Evolutionary conservation across 2,797 vertebrate genomes (phyloP), one percentile per base, ranked within the genome.

Genomic region (Megalops cyprinoides): DNA sequence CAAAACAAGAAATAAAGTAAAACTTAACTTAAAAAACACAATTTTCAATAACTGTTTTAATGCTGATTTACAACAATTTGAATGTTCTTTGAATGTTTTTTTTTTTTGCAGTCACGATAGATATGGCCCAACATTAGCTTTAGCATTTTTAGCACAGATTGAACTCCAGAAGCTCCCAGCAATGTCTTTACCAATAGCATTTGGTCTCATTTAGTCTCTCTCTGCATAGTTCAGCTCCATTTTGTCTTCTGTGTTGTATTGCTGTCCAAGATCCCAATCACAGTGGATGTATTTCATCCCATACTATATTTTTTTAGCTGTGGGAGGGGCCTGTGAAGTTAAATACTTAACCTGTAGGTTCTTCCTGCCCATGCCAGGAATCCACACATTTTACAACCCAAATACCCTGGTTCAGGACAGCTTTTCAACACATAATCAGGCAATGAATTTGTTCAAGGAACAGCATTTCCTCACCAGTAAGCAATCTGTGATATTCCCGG

Each of bases 201-300:
- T 46, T 44, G 69, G 69, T 48, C 46, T 48, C 67, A 71, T 39
- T 39, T 37, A 44, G 71, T 53, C 48, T 75, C 51, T 75, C 74
- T 75, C 48, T 31, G 25, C n/a, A 74, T 14, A 4, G n/a, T n/a
- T 75, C 4, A 75, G 9, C 25, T n/a, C 1, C 15, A n/a, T 74
- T 18, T 28, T 28, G 44, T 73, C 73, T 28, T 28, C 48, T 49
- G 25, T 31, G 14, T 3, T 62, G 37, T 46, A n/a, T 53, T 49
- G 34, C 44, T 6, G 44, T 46, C 6, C 5, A 23, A 37, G 42
- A 39, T 42, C 42, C 53, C 3, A 20, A 1, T 4, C 23, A 6
- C 34, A 28, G 9, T 9, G 20, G 42, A 1, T n/a, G 28, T 53
- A 2, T 37, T 53, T 71, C 51, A 53, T 53, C 51, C 51, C 51